Conservation (phyloP, 1,140 invertebrate species). For the Solenopsis fugax region DNA sequence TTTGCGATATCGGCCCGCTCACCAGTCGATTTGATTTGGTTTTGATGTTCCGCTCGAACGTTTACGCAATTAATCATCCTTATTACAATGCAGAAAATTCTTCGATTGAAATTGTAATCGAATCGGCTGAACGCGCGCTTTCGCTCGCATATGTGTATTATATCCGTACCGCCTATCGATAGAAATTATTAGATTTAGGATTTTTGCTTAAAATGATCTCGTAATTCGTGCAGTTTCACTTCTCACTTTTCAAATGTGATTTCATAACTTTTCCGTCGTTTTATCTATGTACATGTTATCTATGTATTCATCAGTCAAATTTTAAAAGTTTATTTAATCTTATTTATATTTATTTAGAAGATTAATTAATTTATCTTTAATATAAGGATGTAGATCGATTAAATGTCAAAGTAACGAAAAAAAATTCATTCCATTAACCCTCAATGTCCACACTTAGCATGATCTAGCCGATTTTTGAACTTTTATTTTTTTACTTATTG, state of each 20-base stretch:
- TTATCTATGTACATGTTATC: neutral
- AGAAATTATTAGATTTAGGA: neutral
- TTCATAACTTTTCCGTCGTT: neutral
- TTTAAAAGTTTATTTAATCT: neutral
- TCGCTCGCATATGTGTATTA: constrained; percentile 22
- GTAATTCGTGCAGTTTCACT: neutral
- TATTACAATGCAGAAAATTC: constrained; percentile 52
- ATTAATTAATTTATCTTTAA: neutral
- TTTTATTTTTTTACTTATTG: too few relatives aligned
- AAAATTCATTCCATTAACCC: neutral
- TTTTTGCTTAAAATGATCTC: neutral
- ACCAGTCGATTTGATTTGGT: constrained; percentile 44
- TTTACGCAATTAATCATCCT: constrained; percentile 57
- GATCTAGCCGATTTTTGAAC: too few relatives aligned
- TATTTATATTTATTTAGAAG: neutral
- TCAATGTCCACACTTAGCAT: too few relatives aligned
- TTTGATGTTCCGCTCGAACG: constrained; percentile 49
- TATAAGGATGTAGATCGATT: neutral
- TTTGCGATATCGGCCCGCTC: constrained; percentile 27
- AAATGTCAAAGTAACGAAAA: neutral
- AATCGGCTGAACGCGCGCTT: constrained; percentile 34
- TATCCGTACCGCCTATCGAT: neutral
- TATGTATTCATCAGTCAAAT: neutral
- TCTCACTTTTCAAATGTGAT: neutral
- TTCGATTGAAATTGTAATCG: constrained; percentile 51